Percentiles rank a stretch among this genome's conserved stretches.
These are phyloP conservation scores for Colistium nudipinnis DNA, from an alignment of 2,113 vertebrate genomes.

Conservation along the genomic window DNA sequence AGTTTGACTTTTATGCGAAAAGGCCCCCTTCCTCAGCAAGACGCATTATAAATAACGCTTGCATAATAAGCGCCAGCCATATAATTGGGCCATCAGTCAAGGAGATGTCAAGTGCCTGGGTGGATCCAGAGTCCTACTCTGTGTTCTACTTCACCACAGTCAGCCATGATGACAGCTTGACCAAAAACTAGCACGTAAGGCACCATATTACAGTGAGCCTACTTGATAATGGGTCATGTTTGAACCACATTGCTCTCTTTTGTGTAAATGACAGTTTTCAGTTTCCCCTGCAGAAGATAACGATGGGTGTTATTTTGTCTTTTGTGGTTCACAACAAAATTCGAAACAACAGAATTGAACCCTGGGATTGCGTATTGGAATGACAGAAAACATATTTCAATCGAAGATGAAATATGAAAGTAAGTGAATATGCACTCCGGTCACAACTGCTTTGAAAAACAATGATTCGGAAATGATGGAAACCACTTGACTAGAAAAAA, in stretches of 20 bases:
- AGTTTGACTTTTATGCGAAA: conserved; percentile 81
- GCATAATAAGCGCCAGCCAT: conserved; percentile 84
- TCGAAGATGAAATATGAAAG: too few species aligned
- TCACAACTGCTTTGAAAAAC: neutral
- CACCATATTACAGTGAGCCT: neutral
- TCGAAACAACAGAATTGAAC: neutral
- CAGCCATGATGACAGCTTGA: conserved; percentile 62
- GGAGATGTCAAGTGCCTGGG: conserved; percentile 74
- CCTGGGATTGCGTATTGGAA: too few species aligned
- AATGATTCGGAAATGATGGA: neutral
- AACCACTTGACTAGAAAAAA: conserved; percentile 3
- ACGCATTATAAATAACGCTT: conserved; percentile 89
- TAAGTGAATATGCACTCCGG: neutral
- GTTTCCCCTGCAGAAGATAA: neutral
- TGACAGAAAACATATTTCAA: too few species aligned
- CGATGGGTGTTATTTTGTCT: conserved; percentile 14
- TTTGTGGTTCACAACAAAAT: conserved; percentile 4
- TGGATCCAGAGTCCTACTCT: conserved; percentile 63
- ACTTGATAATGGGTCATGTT: conserved; percentile 26
- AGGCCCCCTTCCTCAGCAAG: conserved; percentile 77
- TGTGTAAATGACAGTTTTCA: conserved; percentile 10
- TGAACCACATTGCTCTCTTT: conserved; percentile 19
- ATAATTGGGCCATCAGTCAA: conserved; percentile 86
- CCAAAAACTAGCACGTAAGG: conserved; percentile 52
- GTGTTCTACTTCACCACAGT: conserved; percentile 59